phyloP scores from a whole-genome alignment of 2,888 invertebrate genomes.

The Megalurothrips usitatus region DNA sequence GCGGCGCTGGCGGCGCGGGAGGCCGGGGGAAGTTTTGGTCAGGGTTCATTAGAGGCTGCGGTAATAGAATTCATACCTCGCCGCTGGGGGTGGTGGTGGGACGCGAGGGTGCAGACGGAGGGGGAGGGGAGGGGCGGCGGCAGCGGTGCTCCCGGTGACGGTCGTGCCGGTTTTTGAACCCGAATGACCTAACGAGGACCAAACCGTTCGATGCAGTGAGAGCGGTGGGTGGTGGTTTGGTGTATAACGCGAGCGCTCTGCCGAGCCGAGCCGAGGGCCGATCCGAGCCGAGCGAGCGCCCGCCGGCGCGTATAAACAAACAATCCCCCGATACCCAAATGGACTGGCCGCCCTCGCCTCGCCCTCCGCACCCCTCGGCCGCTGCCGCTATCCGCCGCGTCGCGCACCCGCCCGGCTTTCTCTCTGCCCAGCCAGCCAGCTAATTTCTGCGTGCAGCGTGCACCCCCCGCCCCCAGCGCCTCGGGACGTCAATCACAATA shows the following conservation, averaged over 20 bases:
- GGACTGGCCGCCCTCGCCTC: neutral
- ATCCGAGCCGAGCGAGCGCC: neutral
- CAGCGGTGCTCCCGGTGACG: no score
- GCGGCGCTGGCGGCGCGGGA: neutral
- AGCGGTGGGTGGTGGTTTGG: neutral
- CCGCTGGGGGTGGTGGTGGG: neutral
- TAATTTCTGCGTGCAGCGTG: neutral
- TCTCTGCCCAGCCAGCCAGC: conserved; percentile 20
- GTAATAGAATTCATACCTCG: conserved; percentile 22
- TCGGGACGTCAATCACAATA: conserved; percentile 6
- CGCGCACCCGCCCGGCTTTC: conserved; percentile 14
- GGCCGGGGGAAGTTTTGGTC: neutral
- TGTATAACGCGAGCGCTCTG: no score
- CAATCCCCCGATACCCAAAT: conserved; percentile 1
- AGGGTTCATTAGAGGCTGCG: conserved; percentile 20
- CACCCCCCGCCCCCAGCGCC: neutral
- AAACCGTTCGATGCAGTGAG: neutral
- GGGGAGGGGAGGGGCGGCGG: neutral
- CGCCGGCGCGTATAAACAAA: neutral
- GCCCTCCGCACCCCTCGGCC: neutral
- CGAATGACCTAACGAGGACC: neutral
- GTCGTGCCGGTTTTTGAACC: no score
- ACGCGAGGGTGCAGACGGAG: neutral
- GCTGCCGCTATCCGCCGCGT: neutral
- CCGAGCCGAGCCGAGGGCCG: neutral